Conservation (phyloP, 2,888 invertebrate genomes). For the Tetramorium bicarinatum region DNA sequence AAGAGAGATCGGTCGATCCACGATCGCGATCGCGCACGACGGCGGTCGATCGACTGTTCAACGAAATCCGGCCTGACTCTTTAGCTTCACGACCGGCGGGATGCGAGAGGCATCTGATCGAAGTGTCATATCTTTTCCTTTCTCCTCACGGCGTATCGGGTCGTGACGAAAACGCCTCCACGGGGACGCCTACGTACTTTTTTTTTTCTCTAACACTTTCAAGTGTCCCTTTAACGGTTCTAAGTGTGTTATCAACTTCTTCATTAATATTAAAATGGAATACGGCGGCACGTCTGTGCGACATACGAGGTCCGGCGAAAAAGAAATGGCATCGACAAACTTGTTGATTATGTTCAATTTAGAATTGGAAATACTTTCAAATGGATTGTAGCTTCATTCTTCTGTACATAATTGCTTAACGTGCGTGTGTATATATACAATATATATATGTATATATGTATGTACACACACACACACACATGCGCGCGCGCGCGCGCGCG, state of each 20-base stretch:
- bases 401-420: neutral
- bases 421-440: neutral
- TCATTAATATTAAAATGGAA: neutral
- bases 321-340: neutral
- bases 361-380: neutral
- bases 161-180: conserved; percentile 57
- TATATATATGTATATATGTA: no score
- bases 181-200: conserved; percentile 46
- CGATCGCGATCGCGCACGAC: conserved; percentile 36
- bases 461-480: no score
- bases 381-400: neutral
- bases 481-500: no score
- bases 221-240: conserved; percentile 15
- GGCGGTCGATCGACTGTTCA: neutral
- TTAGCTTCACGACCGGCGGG: conserved; percentile 38
- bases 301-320: neutral
- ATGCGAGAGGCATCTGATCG: conserved; percentile 53
- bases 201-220: conserved; percentile 25
- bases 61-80: conserved; percentile 5
- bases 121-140: conserved; percentile 46
- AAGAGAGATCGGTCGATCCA: conserved; percentile 14
- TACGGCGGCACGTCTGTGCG: neutral
- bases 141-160: conserved; percentile 40
- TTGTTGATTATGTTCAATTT: neutral
- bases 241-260: conserved; percentile 17